phyloP scores from a whole-genome alignment of 2,113 vertebrate species.

The Centropus unirufus region DNA sequence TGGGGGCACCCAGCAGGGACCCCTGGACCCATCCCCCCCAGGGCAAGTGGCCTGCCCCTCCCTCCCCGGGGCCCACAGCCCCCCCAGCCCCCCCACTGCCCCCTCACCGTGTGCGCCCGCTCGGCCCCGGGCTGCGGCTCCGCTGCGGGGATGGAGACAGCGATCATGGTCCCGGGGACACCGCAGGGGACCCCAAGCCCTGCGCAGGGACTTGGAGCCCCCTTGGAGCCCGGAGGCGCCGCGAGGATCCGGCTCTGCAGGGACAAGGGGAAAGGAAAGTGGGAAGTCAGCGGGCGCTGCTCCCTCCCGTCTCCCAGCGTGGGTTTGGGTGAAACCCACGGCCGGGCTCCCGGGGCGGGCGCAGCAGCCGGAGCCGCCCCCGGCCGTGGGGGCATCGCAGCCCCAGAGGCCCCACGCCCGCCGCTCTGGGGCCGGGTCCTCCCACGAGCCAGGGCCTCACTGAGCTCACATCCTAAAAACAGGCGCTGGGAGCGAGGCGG shows the following conservation, averaged over 20 bases:
- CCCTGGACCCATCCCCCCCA: too few relatives aligned
- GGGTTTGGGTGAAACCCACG: background rate
- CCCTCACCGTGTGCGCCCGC: constrained; percentile 81
- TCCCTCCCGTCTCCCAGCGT: background rate
- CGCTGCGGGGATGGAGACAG: constrained; percentile 81
- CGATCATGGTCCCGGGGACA: constrained; percentile 69
- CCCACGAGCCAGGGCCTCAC: background rate
- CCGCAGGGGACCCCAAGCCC: background rate
- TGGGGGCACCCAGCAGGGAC: too few relatives aligned
- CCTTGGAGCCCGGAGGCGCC: background rate
- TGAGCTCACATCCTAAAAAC: constrained; percentile 30
- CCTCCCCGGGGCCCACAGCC: too few relatives aligned
- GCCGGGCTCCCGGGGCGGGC: too few relatives aligned
- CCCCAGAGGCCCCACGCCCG: accelerated
- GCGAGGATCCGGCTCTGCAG: background rate
- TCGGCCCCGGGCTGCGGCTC: constrained; percentile 61
- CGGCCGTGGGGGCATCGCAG: accelerated
- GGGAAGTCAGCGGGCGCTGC: constrained; percentile 11
- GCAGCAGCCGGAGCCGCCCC: accelerated
- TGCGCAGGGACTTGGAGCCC: background rate
- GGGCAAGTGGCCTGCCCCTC: too few relatives aligned
- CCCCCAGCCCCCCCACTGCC: too few relatives aligned
- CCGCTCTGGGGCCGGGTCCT: background rate
- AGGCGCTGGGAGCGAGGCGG: background rate
- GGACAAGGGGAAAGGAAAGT: constrained; percentile 54